Evolutionary conservation across 2,888 invertebrate genomes (phyloP), one percentile per base, ranked within the genome.

Genomic region (Protodeltote pygarga): DNA sequence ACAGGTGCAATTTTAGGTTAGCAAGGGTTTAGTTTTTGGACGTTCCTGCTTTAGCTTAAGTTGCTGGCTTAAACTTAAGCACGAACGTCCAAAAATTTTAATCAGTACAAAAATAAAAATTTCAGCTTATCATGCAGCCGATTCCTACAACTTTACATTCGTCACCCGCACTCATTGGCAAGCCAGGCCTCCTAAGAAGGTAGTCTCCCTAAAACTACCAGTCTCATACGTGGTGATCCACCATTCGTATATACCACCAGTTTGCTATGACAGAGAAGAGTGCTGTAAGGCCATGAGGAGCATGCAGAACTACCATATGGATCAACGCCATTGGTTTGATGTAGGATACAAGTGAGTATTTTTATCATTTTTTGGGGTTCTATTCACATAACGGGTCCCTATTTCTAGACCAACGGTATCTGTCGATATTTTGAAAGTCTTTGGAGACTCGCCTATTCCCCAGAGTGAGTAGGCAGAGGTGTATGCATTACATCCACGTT

Each of bases 161-260:
- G 68, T 75, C 6, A 46, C 92, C 0, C 90, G 95, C 1, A 75
- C 84, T 0, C 89, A 92, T 52, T 96, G 96, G 96, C 83, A 90
- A 0, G 95, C 95, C 0, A 83, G 93, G 28, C 69, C 83, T 1
- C 85, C 95, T 0, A 93, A 84, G 40, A 51, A 81, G 13, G 83
- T 81, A 13, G 81, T 83, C 23, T 76, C 84, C 1, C 92, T 95
- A 60, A 10, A 63, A 2, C 93, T 89, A 3, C 95, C 95, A 0
- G 94, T 95, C 1, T 94, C 94, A 0, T 95, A 90, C 73, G 95
- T 95, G 27, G 94, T 96, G 38, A 94, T 96, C 53, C 95, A 96
- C 77, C 96, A 96, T 80, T 94, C 95, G 0, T 94, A 94, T 72
- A 83, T 73, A 19, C 94, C 95, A 0, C 73, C 81, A 0, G 94